Percentiles rank a stretch among this genome's conserved stretches.
Conservation (phyloP, 2,797 vertebrate species). For the Neopelma chrysocephalum region DNA sequence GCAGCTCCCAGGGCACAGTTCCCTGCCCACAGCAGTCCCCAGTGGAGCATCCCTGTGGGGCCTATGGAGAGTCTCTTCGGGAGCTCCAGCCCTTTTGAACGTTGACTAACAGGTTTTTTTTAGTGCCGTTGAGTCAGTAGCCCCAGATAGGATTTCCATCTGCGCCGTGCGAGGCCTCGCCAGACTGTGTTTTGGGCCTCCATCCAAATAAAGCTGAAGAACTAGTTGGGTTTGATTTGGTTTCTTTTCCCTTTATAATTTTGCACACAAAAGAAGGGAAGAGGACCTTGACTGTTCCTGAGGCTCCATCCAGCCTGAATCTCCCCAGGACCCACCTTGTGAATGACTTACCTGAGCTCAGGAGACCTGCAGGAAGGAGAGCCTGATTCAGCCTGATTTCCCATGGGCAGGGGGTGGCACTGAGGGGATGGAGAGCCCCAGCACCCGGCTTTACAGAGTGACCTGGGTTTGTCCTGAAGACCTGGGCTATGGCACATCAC, state of each 20-base stretch:
- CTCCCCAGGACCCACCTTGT: not conserved
- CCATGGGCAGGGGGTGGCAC: accelerated
- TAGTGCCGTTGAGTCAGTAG: slow-evolving; percentile 56
- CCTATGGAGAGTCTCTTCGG: not conserved
- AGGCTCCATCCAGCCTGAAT: accelerated
- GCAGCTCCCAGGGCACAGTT: not conserved
- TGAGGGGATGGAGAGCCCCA: not conserved
- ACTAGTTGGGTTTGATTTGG: not conserved
- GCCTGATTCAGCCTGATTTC: not conserved
- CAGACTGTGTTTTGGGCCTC: slow-evolving; percentile 63
- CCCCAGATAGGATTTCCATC: slow-evolving; percentile 69
- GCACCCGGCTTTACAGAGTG: not conserved
- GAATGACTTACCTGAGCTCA: accelerated
- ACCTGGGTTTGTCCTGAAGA: not conserved
- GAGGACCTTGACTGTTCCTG: accelerated
- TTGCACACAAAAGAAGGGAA: not conserved
- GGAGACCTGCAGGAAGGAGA: accelerated
- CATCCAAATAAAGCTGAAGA: slow-evolving; percentile 55
- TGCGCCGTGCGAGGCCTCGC: slow-evolving; percentile 7
- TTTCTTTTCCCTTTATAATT: not conserved
- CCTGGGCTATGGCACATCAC: accelerated
- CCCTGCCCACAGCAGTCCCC: not conserved
- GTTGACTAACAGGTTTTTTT: slow-evolving; percentile 53
- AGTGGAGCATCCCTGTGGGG: not conserved
- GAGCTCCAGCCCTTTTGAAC: slow-evolving; percentile 39